Conservation (phyloP, 2,113 vertebrate species). For the Grallaria varia region DNA sequence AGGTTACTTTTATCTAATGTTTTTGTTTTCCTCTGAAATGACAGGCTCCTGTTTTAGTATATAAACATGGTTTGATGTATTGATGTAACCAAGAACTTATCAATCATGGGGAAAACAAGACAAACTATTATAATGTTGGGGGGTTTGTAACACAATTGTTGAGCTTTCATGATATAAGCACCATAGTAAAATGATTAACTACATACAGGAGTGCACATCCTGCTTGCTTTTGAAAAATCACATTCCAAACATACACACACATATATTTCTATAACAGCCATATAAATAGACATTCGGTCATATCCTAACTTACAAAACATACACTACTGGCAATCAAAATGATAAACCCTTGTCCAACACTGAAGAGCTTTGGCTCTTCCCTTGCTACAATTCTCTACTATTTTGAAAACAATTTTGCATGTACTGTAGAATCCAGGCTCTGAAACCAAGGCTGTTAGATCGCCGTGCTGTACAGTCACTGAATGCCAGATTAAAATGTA, state of each 20-base stretch:
- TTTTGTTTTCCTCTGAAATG: neutral
- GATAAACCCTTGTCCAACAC: constrained; percentile 19
- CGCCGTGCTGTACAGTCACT: neutral
- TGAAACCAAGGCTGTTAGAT: neutral
- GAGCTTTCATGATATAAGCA: neutral
- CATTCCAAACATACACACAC: neutral
- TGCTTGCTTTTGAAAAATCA: neutral
- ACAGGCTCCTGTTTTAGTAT: neutral
- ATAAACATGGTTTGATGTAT: neutral
- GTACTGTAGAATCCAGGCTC: neutral
- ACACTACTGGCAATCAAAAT: neutral
- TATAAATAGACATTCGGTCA: neutral
- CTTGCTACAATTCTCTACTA: neutral
- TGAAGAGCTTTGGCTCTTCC: neutral
- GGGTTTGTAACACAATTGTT: neutral
- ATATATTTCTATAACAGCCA: neutral
- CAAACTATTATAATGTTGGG: neutral
- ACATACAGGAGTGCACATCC: neutral
- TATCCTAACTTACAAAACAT: neutral
- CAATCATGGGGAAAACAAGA: neutral
- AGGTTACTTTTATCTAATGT: neutral
- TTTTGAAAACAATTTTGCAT: neutral
- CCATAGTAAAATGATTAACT: neutral
- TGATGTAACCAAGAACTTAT: neutral
- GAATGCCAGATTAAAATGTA: neutral